Evolutionary conservation across 1,140 invertebrate species (phyloP), one percentile per base, ranked within the genome.

Genomic region (Adelges cooleyi): DNA sequence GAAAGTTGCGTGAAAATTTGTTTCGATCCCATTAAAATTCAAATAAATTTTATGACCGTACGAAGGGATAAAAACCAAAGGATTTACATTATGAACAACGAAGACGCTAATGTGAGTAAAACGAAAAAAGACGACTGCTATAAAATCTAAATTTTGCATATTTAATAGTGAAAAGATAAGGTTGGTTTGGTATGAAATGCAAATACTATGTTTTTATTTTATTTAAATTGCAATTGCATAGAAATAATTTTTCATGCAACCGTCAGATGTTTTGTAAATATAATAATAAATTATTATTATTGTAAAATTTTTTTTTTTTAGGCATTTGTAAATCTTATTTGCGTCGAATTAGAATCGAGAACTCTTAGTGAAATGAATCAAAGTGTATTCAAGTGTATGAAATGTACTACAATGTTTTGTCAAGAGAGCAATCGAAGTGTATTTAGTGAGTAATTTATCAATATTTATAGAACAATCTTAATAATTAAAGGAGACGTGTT

Each of bases 11-110:
- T 77, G 33, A 73, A 77, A 66, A 75, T 76, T 15, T 72, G 74
- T 54, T 74, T 72, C 40, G 70, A 78, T 67, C 73, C 76, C 5
- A 74, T 77, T n/a, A 80, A 76, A 2, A 71, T 85, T 38, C 76
- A 80, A 67, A 75, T 85, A 17, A 79, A 78, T 66, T 85, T 84
- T 70, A 81, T 84, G 69, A 83, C 82, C 1, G 71, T 80, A 17
- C 75, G 80, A 65, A 77, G 75, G 67, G 77, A 81, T 70, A 75
- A 78, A 68, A 76, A 80, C 68, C 77, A 76, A 69, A 75, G 82
- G 53, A 75, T 75, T 38, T 85, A 84, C 70, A 75, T 77, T 6
- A 75, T 81, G 36, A 79, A 84, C 62, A 72, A 73, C 29, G 72
- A 78, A 17, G 77, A 81, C 66, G 80, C 80, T 25, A 78, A 80